These are phyloP conservation scores for Rotaria magnacalcarata DNA, from an alignment of 2,888 invertebrate species.

Conservation along the genomic window DNA sequence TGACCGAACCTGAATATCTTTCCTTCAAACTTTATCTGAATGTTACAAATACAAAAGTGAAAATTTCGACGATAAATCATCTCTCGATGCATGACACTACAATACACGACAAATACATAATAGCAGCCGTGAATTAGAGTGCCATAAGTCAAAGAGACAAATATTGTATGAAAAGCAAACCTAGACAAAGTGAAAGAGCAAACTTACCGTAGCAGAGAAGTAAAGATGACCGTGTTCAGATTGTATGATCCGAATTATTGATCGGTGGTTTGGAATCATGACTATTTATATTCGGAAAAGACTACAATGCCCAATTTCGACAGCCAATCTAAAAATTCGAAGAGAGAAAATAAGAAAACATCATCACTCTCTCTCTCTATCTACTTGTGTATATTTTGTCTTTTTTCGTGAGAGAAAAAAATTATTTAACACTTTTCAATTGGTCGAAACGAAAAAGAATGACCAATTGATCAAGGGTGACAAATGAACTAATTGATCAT, in stretches of 20 bases:
- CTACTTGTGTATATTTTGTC: no score
- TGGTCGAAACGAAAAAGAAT: background rate
- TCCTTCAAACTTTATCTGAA: background rate
- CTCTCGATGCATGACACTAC: background rate
- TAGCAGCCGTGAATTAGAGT: conserved; percentile 35
- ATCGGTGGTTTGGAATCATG: background rate
- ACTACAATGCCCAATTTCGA: background rate
- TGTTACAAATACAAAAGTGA: background rate
- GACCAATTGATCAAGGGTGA: background rate
- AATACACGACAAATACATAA: background rate
- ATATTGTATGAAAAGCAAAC: background rate
- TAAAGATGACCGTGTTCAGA: background rate
- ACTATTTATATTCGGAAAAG: background rate
- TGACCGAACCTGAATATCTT: conserved; percentile 3
- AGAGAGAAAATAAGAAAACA: background rate
- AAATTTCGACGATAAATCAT: background rate
- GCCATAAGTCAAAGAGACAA: conserved; percentile 32
- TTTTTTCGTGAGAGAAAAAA: background rate
- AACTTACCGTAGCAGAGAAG: background rate
- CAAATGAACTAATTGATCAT: background rate
- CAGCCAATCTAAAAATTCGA: background rate
- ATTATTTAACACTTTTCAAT: conserved; percentile 3
- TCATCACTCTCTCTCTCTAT: background rate
- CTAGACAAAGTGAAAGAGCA: background rate
- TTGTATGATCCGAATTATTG: background rate